phyloP scores from a whole-genome alignment of 2,888 invertebrate genomes.

The Pollenia griseotomentosa region DNA sequence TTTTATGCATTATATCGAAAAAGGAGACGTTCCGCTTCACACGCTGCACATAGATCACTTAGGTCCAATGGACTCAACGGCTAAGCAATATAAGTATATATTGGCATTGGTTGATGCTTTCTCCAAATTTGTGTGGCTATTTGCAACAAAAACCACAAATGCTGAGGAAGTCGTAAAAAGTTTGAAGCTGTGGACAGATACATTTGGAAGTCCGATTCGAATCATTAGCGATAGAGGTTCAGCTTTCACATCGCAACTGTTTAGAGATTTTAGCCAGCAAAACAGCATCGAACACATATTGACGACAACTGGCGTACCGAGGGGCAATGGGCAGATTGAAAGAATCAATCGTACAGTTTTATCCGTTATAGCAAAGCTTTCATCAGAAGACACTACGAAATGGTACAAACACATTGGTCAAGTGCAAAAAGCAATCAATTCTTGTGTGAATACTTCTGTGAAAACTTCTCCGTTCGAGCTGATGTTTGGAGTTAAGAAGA shows the following conservation, averaged over 20 bases:
- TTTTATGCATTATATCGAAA: slow-evolving; percentile 77
- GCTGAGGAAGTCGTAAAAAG: slow-evolving; percentile 33
- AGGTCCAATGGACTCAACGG: slow-evolving; percentile 43
- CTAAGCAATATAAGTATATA: slow-evolving; percentile 49
- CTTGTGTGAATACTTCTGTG: slow-evolving; percentile 35
- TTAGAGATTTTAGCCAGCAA: no score
- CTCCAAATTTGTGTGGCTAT: slow-evolving; percentile 62
- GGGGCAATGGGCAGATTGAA: slow-evolving; percentile 52
- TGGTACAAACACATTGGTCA: no score
- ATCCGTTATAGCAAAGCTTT: no score
- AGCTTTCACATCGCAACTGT: no score
- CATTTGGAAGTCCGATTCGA: no score
- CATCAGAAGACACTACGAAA: no score
- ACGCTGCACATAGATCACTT: slow-evolving; percentile 76
- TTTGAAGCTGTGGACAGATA: no score
- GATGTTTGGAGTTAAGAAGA: slow-evolving; percentile 6
- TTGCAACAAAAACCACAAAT: slow-evolving; percentile 49
- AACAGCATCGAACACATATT: no score
- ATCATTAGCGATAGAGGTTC: no score
- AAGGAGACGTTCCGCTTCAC: slow-evolving; percentile 75
- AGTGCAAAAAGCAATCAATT: no score
- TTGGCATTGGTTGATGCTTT: slow-evolving; percentile 48
- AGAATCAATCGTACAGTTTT: slow-evolving; percentile 58
- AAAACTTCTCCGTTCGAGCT: slow-evolving; percentile 60
- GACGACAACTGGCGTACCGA: no score